These are phyloP conservation scores for Drosophila borealis DNA, from an alignment of 2,888 invertebrate species.

Conservation along the genomic window DNA sequence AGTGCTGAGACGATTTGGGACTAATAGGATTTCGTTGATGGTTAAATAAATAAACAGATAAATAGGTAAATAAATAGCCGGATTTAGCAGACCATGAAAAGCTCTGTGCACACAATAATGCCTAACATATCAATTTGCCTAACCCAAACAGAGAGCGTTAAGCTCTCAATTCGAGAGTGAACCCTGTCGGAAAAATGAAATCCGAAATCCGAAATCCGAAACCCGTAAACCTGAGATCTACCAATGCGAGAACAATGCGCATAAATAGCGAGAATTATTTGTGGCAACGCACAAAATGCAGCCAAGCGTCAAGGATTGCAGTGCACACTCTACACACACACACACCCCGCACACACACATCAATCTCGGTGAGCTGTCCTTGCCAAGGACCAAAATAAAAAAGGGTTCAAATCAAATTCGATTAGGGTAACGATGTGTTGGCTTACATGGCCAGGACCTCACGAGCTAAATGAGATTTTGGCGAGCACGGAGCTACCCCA, in stretches of 20 bases:
- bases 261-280: constrained; percentile 41
- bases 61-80: too few species aligned
- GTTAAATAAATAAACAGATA: too few species aligned
- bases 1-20: too few species aligned
- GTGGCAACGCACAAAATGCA: constrained; percentile 46
- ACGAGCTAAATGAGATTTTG: constrained; percentile 61
- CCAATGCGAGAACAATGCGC: constrained; percentile 37
- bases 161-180: not conserved
- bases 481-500: constrained; percentile 32
- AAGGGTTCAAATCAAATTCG: constrained; percentile 82
- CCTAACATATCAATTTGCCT: not conserved
- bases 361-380: constrained; percentile 41
- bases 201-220: not conserved
- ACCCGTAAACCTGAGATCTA: constrained; percentile 5
- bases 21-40: too few species aligned
- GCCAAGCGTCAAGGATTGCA: constrained; percentile 48
- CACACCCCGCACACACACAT: constrained; percentile 14
- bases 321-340: constrained; percentile 14
- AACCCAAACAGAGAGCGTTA: too few species aligned
- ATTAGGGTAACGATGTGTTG: constrained; percentile 71
- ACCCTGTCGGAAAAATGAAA: not conserved
- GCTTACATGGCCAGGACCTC: constrained; percentile 25
- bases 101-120: too few species aligned
- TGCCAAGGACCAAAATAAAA: constrained; percentile 24
- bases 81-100: too few species aligned